Evolutionary conservation across 2,888 invertebrate species (phyloP), one percentile per base, ranked within the genome.

Genomic region (Hypomecis punctinalis): DNA sequence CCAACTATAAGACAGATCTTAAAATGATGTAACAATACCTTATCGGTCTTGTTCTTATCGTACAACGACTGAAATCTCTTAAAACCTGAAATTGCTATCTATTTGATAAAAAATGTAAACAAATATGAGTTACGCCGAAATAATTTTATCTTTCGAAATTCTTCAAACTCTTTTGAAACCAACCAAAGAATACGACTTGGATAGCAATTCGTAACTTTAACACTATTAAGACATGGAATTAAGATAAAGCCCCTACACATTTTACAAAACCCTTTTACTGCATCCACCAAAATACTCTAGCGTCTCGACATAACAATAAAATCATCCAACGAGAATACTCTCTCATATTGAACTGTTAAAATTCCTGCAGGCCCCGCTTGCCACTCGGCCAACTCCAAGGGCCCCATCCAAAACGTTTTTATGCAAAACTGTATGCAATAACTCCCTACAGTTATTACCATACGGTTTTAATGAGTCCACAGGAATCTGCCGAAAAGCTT

Each of bases 401-500:
- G 69, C 60, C 62, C 69, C 69, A 63, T 71, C 68, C 65, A 54
- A 63, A 68, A 47, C 75, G 77, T 84, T 85, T 88, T 89, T 89
- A 90, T 90, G 90, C 89, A 88, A 90, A 90, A 88, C 80, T 78
- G 73, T 73, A 76, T 78, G 84, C 85, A 82, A 85, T 89, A 89
- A 86, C 83, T 79, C 76, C 69, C 67, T 53, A 37, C 66, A 65
- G 78, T 79, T 76, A 77, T 85, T 75, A 77, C 81, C 77, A 71
- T 72, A 74, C 78, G 78, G 70, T 77, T 80, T 83, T 86, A 85
- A 87, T 86, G 83, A 84, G 78, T 77, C 73, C 74, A 76, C 70
- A 73, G 68, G 76, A 75, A 80, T 81, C 75, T 75, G 75, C 42
- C 62, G 59, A 72, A 72, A 74, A 36, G 59, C 75, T 61, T 13